These are phyloP conservation scores for Lerista edwardsae DNA, from an alignment of 2,797 vertebrate genomes.

Conservation along the genomic window DNA sequence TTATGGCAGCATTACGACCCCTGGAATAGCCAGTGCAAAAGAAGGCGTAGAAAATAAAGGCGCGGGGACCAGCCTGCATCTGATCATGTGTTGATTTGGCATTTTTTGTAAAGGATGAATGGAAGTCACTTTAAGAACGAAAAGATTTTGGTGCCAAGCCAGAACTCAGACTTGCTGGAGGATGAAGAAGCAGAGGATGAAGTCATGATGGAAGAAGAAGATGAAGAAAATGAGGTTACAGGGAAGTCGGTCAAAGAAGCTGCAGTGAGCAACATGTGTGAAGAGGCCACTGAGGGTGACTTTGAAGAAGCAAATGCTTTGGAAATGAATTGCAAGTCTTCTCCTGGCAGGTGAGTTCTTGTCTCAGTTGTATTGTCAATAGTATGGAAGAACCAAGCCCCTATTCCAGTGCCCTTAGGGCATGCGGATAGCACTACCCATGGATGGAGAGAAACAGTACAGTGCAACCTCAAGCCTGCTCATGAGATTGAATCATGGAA, in stretches of 20 bases:
- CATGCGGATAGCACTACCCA: not conserved
- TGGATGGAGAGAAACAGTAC: not conserved
- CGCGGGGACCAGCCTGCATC: no score
- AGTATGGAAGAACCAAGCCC: slow-evolving; percentile 2
- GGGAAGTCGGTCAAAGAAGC: slow-evolving; percentile 82
- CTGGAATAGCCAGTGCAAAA: not conserved
- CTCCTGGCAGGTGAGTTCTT: slow-evolving; percentile 85
- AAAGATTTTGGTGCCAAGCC: slow-evolving; percentile 84
- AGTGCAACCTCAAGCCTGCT: not conserved
- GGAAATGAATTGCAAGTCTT: slow-evolving; percentile 89
- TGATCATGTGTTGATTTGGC: slow-evolving; percentile 30
- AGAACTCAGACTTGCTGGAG: slow-evolving; percentile 86
- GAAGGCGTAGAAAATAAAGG: not conserved
- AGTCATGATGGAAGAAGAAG: slow-evolving; percentile 89
- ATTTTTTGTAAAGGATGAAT: slow-evolving; percentile 84
- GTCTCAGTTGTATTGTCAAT: slow-evolving; percentile 19
- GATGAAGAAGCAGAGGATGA: slow-evolving; percentile 92
- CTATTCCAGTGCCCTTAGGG: slow-evolving; percentile 51
- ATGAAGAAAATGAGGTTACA: slow-evolving; percentile 81
- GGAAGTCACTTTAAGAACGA: slow-evolving; percentile 89
- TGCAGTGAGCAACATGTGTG: slow-evolving; percentile 75
- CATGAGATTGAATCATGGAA: not conserved
- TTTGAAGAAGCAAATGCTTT: slow-evolving; percentile 85
- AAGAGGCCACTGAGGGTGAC: slow-evolving; percentile 86
- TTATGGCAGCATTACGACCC: slow-evolving; percentile 64